Percentiles rank a stretch among this genome's conserved stretches.
Evolutionary conservation across 2,113 vertebrate genomes (phyloP).

Genomic region (Emydura subglobosa): DNA sequence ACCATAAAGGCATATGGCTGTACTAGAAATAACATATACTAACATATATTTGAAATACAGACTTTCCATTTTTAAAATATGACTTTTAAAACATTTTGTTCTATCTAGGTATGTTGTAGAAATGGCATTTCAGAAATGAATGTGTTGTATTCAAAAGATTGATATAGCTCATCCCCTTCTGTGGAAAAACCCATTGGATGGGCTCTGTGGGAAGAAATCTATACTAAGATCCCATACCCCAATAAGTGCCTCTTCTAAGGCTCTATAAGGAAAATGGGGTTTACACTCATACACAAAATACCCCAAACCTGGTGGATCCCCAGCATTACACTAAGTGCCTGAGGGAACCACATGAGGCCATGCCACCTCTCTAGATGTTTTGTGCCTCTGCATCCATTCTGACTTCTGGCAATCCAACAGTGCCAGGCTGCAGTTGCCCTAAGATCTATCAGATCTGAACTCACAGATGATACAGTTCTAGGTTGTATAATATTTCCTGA

Average conservation of each 20-base stretch:
- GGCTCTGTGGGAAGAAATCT: rapidly evolving
- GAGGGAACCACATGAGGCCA: neutral
- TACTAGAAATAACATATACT: neutral
- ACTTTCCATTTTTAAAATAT: neutral
- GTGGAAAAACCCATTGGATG: neutral
- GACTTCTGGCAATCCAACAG: neutral
- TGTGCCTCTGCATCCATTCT: neutral
- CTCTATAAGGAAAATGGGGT: neutral
- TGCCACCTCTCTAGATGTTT: neutral
- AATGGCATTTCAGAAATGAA: conserved; percentile 2
- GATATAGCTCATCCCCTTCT: neutral
- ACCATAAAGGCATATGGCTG: neutral
- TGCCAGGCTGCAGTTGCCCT: neutral
- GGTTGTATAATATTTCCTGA: neutral
- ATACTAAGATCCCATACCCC: neutral
- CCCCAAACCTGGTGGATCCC: neutral
- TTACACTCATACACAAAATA: neutral
- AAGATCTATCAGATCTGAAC: neutral
- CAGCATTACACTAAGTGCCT: neutral
- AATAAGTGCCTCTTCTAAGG: neutral
- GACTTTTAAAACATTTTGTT: neutral
- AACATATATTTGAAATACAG: neutral
- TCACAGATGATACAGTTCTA: neutral
- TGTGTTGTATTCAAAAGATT: neutral
- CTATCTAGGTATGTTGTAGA: neutral